Percentiles rank a stretch among this genome's conserved stretches.
Evolutionary conservation across 2,888 invertebrate genomes (phyloP).

Genomic region (Metallyticus violacea): DNA sequence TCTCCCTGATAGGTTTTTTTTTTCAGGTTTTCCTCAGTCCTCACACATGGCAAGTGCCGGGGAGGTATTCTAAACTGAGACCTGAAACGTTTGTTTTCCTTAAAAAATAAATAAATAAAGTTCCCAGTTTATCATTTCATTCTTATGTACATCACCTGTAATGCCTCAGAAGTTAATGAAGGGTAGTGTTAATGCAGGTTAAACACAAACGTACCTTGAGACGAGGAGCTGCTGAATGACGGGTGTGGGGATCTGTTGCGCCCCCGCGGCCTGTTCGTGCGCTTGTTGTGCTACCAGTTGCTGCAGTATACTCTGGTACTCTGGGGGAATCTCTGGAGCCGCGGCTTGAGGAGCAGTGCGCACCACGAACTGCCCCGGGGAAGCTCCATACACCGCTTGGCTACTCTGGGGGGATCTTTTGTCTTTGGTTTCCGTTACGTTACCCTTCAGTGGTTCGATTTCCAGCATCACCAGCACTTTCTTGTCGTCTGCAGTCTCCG

Average conservation of each 20-base stretch:
- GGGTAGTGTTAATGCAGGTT: too few relatives aligned
- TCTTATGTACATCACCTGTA: too few relatives aligned
- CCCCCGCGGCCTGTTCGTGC: background rate
- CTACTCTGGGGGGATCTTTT: background rate
- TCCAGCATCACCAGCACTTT: conserved; percentile 11
- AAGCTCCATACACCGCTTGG: conserved; percentile 23
- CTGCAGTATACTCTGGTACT: conserved; percentile 23
- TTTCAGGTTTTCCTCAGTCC: too few relatives aligned
- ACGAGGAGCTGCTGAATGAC: conserved; percentile 24
- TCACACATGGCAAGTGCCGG: too few relatives aligned
- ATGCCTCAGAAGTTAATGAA: too few relatives aligned
- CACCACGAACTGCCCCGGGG: conserved; percentile 27
- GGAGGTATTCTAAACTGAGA: too few relatives aligned
- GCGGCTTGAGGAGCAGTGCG: background rate
- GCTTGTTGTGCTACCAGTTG: conserved; percentile 20
- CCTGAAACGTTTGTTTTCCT: too few relatives aligned
- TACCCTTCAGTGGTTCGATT: background rate
- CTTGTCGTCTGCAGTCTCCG: background rate
- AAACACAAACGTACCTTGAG: conserved; percentile 6
- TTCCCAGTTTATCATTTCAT: too few relatives aligned
- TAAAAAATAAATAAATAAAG: too few relatives aligned
- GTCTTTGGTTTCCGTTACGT: background rate
- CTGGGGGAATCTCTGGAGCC: conserved; percentile 3
- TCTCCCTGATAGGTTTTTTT: too few relatives aligned
- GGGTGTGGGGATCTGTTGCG: background rate